A percentile compares a stretch with the other conserved stretches of the same genome.
Conservation (phyloP, 2,113 vertebrate species). For the Eonycteris spelaea region DNA sequence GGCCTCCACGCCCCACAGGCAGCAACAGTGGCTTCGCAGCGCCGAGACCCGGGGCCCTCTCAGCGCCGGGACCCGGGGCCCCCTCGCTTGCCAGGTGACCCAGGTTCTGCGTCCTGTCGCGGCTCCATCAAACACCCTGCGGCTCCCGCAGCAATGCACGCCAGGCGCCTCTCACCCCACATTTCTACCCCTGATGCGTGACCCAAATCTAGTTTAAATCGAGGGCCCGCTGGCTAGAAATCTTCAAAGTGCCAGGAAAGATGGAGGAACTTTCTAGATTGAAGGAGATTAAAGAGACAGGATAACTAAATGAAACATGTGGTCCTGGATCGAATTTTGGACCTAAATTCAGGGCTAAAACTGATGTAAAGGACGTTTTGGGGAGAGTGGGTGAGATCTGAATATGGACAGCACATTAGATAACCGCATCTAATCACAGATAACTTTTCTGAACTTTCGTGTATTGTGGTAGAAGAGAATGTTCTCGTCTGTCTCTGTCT, state of each 20-base stretch:
- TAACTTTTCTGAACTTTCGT: slow-evolving; percentile 2
- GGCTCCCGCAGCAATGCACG: no score
- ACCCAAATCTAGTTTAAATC: background rate
- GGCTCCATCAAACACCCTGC: no score
- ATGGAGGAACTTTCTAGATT: background rate
- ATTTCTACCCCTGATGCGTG: background rate
- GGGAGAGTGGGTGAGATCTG: background rate
- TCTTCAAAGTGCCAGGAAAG: background rate
- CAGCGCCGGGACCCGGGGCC: no score
- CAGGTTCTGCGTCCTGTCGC: rapidly evolving
- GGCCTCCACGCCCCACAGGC: no score
- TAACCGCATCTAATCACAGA: background rate
- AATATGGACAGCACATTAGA: background rate
- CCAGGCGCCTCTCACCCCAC: background rate
- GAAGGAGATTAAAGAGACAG: background rate
- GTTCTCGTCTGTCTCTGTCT: background rate
- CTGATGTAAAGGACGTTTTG: rapidly evolving
- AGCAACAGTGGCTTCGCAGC: no score
- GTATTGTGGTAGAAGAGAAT: background rate
- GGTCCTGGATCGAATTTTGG: background rate
- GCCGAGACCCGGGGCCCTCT: no score
- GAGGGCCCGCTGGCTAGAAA: background rate
- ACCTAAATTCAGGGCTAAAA: background rate
- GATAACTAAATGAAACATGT: background rate
- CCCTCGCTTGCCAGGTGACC: no score